Evolutionary conservation across 2,113 vertebrate species (phyloP).

Genomic region (Zosterops hypoxanthus): DNA sequence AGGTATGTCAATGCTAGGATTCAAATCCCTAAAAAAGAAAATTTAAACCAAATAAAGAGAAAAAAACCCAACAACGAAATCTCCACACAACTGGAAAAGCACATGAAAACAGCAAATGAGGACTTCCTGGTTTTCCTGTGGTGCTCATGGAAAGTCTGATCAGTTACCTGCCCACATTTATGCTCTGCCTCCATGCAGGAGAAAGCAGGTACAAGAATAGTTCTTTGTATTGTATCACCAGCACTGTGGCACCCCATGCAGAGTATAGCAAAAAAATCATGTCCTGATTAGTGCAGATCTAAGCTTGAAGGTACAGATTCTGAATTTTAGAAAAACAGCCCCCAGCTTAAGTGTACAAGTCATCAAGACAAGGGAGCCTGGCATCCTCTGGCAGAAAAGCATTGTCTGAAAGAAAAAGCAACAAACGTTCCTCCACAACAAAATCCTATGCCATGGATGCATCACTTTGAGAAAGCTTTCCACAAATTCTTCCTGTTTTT

Average conservation of each 20-base stretch:
- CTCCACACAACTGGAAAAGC: neutral
- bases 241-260: neutral
- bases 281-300: accelerated
- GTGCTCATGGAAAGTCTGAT: neutral
- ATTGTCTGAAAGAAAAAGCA: neutral
- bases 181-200: neutral
- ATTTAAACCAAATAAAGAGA: neutral
- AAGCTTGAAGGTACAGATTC: neutral
- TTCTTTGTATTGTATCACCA: neutral
- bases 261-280: neutral
- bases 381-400: neutral
- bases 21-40: neutral
- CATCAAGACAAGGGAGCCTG: neutral
- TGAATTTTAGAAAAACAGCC: neutral
- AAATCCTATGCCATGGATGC: neutral
- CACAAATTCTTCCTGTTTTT: neutral
- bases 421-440: neutral
- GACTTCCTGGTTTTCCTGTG: neutral
- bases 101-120: neutral
- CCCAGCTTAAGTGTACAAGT: neutral
- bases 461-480: neutral
- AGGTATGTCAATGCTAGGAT: neutral
- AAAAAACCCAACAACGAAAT: accelerated
- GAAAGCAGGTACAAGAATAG: neutral
- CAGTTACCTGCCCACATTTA: neutral